phyloP scores from a whole-genome alignment of 2,113 vertebrate species.

The Catharus bicknelli region DNA sequence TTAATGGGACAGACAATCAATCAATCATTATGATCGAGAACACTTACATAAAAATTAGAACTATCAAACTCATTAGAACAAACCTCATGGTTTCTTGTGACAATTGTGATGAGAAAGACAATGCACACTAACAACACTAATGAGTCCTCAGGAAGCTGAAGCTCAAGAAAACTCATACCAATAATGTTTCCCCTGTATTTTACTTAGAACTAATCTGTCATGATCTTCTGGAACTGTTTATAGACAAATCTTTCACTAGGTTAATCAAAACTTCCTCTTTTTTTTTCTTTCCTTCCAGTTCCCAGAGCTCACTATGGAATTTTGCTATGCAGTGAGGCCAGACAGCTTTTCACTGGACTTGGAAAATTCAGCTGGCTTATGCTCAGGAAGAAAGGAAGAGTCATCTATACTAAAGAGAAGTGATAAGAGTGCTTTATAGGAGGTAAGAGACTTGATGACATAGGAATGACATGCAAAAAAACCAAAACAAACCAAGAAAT shows the following conservation, averaged over 20 bases:
- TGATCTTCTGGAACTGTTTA: not conserved
- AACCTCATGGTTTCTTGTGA: not conserved
- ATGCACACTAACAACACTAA: not conserved
- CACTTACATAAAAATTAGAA: not conserved
- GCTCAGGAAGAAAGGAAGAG: not conserved
- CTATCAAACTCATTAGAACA: not conserved
- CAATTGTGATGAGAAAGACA: not conserved
- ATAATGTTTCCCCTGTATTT: not conserved
- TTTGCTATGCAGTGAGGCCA: not conserved
- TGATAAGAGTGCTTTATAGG: not conserved
- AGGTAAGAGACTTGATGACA: not conserved
- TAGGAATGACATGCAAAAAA: not conserved
- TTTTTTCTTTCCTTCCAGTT: not conserved
- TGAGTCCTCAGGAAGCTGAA: not conserved
- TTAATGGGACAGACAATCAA: not conserved
- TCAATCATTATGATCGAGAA: not conserved
- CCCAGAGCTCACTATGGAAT: not conserved
- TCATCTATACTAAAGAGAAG: not conserved
- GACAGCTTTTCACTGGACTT: not conserved
- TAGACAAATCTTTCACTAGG: not conserved
- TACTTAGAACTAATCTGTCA: not conserved
- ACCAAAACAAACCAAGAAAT: not conserved
- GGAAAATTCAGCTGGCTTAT: not conserved
- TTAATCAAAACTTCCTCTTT: not conserved
- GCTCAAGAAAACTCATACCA: not conserved